These are phyloP conservation scores for Sabatieria punctata DNA, from an alignment of 2,888 invertebrate genomes.

Conservation along the genomic window DNA sequence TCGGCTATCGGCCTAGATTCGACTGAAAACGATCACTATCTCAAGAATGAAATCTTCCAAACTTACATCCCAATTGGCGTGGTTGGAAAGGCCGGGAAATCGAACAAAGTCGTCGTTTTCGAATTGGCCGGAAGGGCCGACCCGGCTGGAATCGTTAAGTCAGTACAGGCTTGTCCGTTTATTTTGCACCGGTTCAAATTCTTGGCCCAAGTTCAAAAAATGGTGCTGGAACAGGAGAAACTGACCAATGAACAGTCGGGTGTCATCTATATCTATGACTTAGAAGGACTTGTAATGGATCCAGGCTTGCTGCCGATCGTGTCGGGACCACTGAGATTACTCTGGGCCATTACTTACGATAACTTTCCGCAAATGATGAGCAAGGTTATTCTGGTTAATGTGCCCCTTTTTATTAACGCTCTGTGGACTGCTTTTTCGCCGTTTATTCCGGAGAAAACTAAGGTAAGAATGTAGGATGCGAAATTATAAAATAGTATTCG, in stretches of 20 bases:
- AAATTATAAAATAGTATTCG: no score
- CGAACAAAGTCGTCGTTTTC: not conserved
- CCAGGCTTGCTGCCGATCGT: conserved; percentile 21
- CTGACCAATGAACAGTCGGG: conserved; percentile 17
- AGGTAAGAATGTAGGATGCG: no score
- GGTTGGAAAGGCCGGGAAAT: not conserved
- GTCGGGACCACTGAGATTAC: conserved; percentile 24
- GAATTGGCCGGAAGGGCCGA: not conserved
- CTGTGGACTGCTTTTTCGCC: conserved; percentile 22
- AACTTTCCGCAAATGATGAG: conserved; percentile 25
- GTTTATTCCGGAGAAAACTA: conserved; percentile 22
- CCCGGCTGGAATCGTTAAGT: not conserved
- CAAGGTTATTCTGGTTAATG: conserved; percentile 23
- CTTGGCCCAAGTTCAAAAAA: conserved; percentile 22
- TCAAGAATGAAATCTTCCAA: not conserved
- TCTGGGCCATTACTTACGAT: conserved; percentile 28
- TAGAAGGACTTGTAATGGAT: conserved; percentile 21
- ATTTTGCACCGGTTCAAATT: conserved; percentile 24
- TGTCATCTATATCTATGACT: conserved; percentile 22
- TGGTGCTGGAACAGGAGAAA: conserved; percentile 16
- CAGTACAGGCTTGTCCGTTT: no score
- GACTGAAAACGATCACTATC: not conserved
- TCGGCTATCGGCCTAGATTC: not conserved
- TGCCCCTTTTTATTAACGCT: conserved; percentile 24
- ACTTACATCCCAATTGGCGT: not conserved